A percentile compares a stretch with the other conserved stretches of the same genome.
These are phyloP conservation scores for Gnatocerus cornutus DNA, from an alignment of 2,888 invertebrate genomes.

Conservation along the genomic window DNA sequence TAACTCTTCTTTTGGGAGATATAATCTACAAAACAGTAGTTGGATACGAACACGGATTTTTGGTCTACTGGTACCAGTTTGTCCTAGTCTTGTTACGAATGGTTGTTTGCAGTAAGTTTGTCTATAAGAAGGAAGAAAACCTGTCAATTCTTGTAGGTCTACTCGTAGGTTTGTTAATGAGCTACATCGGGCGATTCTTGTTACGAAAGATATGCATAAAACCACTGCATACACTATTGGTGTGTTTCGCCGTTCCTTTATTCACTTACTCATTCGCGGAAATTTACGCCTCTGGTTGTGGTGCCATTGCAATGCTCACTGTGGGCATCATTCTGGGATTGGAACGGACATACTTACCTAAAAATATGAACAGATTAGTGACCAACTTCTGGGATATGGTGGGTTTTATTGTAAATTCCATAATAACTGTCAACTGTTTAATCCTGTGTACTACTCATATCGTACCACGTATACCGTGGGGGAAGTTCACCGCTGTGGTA, in stretches of 20 bases:
- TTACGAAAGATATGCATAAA: background rate
- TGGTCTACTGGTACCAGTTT: conserved; percentile 10
- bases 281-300: background rate
- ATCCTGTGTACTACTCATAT: background rate
- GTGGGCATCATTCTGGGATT: conserved; percentile 14
- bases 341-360: conserved; percentile 11
- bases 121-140: background rate
- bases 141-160: background rate
- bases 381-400: conserved; percentile 17
- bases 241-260: background rate
- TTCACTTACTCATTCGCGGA: background rate
- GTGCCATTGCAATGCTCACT: background rate
- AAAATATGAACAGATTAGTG: background rate
- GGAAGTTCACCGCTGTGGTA: background rate
- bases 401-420: background rate
- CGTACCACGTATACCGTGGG: background rate
- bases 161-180: background rate
- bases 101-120: conserved; percentile 1
- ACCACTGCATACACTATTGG: background rate
- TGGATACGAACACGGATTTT: background rate
- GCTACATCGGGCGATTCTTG: background rate
- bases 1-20: background rate
- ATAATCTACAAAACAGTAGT: background rate
- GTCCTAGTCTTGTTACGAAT: background rate
- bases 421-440: background rate